These are phyloP conservation scores for Passer domesticus DNA, from an alignment of 2,113 vertebrate genomes.

Conservation along the genomic window DNA sequence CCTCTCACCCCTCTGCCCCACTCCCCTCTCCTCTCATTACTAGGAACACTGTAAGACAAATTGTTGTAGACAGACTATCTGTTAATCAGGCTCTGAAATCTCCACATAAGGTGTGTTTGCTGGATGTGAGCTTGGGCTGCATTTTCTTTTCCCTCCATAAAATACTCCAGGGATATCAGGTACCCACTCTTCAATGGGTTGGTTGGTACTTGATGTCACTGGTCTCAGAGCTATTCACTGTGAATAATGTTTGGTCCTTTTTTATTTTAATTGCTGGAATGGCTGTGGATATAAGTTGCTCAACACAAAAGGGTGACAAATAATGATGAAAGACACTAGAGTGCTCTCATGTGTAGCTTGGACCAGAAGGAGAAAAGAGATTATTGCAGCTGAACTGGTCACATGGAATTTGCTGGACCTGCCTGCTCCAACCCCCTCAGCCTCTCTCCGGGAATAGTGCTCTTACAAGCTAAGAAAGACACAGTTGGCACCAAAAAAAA, in stretches of 20 bases:
- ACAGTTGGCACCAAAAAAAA: constrained; percentile 17
- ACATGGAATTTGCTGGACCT: constrained; percentile 77
- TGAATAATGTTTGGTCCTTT: constrained; percentile 77
- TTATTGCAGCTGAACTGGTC: constrained; percentile 85
- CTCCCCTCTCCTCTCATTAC: neutral
- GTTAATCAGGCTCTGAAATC: constrained; percentile 54
- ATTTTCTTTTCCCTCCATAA: constrained; percentile 49
- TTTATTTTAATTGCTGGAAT: constrained; percentile 83
- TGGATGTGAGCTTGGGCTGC: constrained; percentile 33
- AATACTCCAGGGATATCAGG: constrained; percentile 75
- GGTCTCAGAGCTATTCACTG: constrained; percentile 71
- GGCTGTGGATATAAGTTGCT: constrained; percentile 84
- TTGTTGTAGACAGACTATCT: constrained; percentile 37
- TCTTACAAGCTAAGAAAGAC: constrained; percentile 66
- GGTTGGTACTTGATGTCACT: constrained; percentile 73
- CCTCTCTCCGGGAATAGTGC: constrained; percentile 41
- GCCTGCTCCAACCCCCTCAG: constrained; percentile 65
- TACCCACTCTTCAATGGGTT: constrained; percentile 68
- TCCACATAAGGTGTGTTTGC: constrained; percentile 49
- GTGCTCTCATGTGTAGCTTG: constrained; percentile 84
- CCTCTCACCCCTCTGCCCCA: neutral
- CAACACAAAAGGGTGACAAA: constrained; percentile 82
- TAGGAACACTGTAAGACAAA: constrained; percentile 5
- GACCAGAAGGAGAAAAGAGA: constrained; percentile 83
- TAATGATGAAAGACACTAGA: constrained; percentile 85